Evolutionary conservation across 2,888 invertebrate species (phyloP).

Genomic region (Zelleria hepariella): DNA sequence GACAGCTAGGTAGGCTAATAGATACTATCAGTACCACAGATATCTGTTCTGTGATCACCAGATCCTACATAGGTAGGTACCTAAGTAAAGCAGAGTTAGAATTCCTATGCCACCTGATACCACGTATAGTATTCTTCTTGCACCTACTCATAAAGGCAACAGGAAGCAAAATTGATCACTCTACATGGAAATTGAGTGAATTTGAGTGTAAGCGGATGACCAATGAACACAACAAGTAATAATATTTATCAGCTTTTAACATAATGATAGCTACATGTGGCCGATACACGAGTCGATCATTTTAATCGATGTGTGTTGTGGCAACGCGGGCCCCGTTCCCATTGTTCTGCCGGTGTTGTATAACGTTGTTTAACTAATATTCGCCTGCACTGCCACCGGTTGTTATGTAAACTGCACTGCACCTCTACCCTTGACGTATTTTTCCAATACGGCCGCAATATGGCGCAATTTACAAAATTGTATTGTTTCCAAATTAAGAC

Average conservation of each 20-base stretch:
- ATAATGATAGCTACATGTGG: neutral
- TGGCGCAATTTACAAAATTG: too few species aligned
- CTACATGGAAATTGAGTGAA: too few species aligned
- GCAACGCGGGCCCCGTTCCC: constrained; percentile 33
- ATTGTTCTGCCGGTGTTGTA: constrained; percentile 59
- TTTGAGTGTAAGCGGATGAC: too few species aligned
- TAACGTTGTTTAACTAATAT: constrained; percentile 62
- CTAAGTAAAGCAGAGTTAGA: too few species aligned
- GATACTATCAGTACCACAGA: neutral
- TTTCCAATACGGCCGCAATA: too few species aligned
- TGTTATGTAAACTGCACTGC: constrained; percentile 40
- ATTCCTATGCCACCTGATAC: too few species aligned
- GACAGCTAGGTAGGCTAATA: neutral
- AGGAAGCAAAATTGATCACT: too few species aligned
- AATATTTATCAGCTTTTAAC: neutral
- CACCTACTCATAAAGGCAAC: too few species aligned
- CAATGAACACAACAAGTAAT: neutral
- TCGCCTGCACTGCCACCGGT: constrained; percentile 46
- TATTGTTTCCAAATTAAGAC: too few species aligned
- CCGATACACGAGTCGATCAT: constrained; percentile 3
- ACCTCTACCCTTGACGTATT: too few species aligned
- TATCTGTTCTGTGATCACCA: neutral
- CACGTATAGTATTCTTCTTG: too few species aligned
- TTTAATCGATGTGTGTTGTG: constrained; percentile 40
- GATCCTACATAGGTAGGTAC: neutral